phyloP scores from a whole-genome alignment of 2,113 vertebrate species.

The Heptranchias perlo region DNA sequence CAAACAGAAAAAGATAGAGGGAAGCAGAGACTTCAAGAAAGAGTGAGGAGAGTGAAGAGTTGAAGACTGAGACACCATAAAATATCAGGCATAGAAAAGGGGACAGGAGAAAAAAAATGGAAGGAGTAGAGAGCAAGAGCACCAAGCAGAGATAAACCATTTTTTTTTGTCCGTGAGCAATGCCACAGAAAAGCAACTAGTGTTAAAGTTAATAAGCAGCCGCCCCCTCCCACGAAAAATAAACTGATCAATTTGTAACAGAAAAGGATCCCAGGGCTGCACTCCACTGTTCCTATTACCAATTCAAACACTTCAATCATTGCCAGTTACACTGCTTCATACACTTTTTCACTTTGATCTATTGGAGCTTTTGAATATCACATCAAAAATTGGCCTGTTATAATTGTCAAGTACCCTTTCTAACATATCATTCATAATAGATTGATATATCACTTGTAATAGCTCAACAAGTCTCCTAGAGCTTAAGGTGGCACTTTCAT shows the following conservation, averaged over 20 bases:
- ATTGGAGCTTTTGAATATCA: neutral
- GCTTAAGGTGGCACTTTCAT: neutral
- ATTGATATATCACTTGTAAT: neutral
- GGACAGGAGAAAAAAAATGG: neutral
- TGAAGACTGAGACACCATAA: neutral
- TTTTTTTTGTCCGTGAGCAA: neutral
- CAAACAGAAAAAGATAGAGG: neutral
- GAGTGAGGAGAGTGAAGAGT: neutral
- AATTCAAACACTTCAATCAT: neutral
- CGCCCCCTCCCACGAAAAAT: neutral
- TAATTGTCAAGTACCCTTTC: neutral
- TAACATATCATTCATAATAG: neutral
- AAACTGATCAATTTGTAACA: neutral
- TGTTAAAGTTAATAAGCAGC: neutral
- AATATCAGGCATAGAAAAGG: neutral
- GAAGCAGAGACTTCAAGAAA: neutral
- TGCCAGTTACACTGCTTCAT: neutral
- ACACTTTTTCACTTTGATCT: neutral
- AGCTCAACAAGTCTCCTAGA: neutral
- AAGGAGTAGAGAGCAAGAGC: neutral
- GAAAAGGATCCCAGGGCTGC: neutral
- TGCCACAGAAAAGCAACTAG: neutral
- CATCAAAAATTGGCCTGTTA: neutral
- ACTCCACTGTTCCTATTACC: neutral
- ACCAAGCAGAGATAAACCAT: neutral